phyloP scores from a whole-genome alignment of 2,888 invertebrate genomes.

The Oasisia sp. region DNA sequence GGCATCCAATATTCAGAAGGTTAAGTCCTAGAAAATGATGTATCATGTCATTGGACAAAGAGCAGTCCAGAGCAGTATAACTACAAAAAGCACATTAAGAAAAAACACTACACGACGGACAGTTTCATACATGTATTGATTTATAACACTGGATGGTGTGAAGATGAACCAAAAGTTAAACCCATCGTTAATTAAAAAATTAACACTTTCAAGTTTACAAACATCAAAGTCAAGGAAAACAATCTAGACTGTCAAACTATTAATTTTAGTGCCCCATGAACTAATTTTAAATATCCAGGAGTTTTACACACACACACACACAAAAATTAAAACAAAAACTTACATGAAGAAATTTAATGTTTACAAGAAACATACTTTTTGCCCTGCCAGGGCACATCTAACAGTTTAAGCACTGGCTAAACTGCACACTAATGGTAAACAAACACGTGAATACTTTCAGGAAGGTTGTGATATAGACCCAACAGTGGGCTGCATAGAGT shows the following conservation, averaged over 20 bases:
- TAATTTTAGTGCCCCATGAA: too few relatives aligned
- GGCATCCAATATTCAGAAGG: background rate
- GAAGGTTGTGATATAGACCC: background rate
- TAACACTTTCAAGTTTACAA: too few relatives aligned
- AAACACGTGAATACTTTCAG: background rate
- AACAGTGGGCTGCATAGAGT: background rate
- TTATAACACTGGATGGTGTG: too few relatives aligned
- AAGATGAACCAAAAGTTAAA: too few relatives aligned
- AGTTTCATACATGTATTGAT: too few relatives aligned
- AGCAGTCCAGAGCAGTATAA: background rate
- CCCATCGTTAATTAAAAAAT: too few relatives aligned
- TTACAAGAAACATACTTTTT: background rate
- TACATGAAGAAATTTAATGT: background rate
- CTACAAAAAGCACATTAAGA: background rate
- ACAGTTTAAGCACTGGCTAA: background rate
- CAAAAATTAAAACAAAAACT: background rate
- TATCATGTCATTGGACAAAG: background rate
- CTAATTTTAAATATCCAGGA: too few relatives aligned
- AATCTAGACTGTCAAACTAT: too few relatives aligned
- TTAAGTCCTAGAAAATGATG: background rate
- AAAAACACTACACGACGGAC: background rate
- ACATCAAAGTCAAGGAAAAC: too few relatives aligned
- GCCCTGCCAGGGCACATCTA: background rate
- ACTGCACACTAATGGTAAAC: background rate
- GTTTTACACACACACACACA: background rate